These are phyloP conservation scores for Megalurothrips usitatus DNA, from an alignment of 2,888 invertebrate genomes.

Conservation along the genomic window DNA sequence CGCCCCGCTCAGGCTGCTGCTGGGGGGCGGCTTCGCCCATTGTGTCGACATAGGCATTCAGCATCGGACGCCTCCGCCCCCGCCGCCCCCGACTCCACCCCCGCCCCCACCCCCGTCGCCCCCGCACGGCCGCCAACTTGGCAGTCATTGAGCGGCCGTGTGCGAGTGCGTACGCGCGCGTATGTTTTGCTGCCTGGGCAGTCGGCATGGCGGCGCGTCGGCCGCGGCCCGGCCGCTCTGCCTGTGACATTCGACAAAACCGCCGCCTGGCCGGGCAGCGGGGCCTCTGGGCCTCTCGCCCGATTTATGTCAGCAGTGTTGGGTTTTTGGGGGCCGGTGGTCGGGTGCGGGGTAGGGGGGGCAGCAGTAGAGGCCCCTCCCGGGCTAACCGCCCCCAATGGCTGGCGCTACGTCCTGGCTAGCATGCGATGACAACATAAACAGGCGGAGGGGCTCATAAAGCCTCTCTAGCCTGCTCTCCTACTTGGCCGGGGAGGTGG, in stretches of 20 bases:
- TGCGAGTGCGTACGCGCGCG: not conserved
- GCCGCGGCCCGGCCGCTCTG: not conserved
- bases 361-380: not conserved
- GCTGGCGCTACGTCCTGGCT: too few species aligned
- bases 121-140: too few species aligned
- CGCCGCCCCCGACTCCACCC: not conserved
- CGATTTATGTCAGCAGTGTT: slow-evolving; percentile 1
- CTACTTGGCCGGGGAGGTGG: too few species aligned
- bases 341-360: not conserved
- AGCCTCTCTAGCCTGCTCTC: too few species aligned
- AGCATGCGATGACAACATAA: too few species aligned
- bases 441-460: too few species aligned
- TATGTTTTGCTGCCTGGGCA: not conserved
- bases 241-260: not conserved
- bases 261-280: not conserved
- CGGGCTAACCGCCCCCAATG: not conserved
- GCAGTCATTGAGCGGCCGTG: not conserved
- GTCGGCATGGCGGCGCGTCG: too few species aligned
- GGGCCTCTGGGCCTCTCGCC: not conserved
- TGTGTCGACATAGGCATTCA: too few species aligned
- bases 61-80: not conserved
- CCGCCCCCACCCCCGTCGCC: not conserved
- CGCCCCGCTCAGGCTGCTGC: too few species aligned
- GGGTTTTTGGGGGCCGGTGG: not conserved
- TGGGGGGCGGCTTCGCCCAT: too few species aligned